Evolutionary conservation across 2,113 vertebrate species (phyloP).

Genomic region (Pangasianodon hypophthalmus): DNA sequence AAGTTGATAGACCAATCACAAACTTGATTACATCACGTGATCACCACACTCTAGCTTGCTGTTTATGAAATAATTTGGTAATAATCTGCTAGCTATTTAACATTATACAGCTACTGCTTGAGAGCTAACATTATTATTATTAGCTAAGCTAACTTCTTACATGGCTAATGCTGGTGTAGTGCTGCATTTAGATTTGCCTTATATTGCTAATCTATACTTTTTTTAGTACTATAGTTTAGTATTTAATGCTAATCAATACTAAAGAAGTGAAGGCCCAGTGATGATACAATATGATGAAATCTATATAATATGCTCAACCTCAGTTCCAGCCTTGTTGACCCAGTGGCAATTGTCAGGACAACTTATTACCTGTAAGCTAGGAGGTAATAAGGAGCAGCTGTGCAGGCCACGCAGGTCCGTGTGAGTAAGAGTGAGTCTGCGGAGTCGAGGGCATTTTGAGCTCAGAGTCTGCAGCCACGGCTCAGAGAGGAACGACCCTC

Average conservation of each 20-base stretch:
- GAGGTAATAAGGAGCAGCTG: slow-evolving; percentile 69
- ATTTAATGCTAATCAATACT: not conserved
- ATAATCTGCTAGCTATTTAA: not conserved
- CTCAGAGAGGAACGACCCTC: slow-evolving; percentile 73
- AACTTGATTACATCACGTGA: not conserved
- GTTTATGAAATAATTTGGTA: not conserved
- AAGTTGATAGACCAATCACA: not conserved
- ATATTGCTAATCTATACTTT: too few relatives aligned
- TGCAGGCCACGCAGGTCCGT: slow-evolving; percentile 70
- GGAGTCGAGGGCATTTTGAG: slow-evolving; percentile 73
- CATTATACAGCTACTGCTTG: not conserved
- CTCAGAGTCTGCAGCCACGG: slow-evolving; percentile 75
- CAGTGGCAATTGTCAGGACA: not conserved
- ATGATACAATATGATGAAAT: not conserved
- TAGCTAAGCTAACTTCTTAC: too few relatives aligned
- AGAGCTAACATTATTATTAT: too few relatives aligned
- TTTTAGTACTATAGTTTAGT: not conserved
- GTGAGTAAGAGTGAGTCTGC: slow-evolving; percentile 69
- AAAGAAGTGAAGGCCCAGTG: not conserved
- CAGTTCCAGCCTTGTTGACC: not conserved
- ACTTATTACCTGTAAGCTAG: slow-evolving; percentile 62
- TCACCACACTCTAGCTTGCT: not conserved
- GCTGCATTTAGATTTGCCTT: not conserved
- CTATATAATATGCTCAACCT: not conserved
- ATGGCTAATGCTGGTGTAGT: not conserved